These are phyloP conservation scores for Chesias legatella DNA, from an alignment of 2,888 invertebrate genomes.

Conservation along the genomic window DNA sequence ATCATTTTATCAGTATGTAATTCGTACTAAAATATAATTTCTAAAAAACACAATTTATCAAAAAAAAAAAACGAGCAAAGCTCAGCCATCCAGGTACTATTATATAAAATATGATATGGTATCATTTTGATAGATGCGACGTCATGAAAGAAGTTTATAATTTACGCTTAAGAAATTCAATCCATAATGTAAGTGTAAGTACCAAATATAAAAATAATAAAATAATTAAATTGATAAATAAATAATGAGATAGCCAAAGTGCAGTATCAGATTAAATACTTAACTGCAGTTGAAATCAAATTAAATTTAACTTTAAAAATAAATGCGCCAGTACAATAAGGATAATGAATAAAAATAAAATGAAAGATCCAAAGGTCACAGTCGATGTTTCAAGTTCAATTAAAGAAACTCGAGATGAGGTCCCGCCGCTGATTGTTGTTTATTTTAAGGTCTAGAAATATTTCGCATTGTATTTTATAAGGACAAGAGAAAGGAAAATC, in stretches of 20 bases:
- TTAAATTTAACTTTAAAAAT: constrained; percentile 44
- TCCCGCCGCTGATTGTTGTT: constrained; percentile 23
- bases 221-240: constrained; percentile 22
- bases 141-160: no score
- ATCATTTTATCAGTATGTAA: no score
- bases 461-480: constrained; percentile 14
- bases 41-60: no score
- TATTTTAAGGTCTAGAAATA: constrained; percentile 18
- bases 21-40: no score
- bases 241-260: constrained; percentile 23
- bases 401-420: constrained; percentile 37
- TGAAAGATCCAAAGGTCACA: constrained; percentile 47
- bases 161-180: no score
- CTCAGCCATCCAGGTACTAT: no score
- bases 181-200: no score
- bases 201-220: no score
- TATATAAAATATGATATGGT: no score
- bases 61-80: no score
- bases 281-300: constrained; percentile 37
- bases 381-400: constrained; percentile 35
- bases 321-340: constrained; percentile 51
- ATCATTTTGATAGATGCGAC: no score
- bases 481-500: constrained; percentile 1
- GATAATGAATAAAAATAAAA: constrained; percentile 53
- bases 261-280: constrained; percentile 34